Base-by-base conservation (phyloP, 2,888 invertebrate genomes). In the Netelia virgata region DNA sequence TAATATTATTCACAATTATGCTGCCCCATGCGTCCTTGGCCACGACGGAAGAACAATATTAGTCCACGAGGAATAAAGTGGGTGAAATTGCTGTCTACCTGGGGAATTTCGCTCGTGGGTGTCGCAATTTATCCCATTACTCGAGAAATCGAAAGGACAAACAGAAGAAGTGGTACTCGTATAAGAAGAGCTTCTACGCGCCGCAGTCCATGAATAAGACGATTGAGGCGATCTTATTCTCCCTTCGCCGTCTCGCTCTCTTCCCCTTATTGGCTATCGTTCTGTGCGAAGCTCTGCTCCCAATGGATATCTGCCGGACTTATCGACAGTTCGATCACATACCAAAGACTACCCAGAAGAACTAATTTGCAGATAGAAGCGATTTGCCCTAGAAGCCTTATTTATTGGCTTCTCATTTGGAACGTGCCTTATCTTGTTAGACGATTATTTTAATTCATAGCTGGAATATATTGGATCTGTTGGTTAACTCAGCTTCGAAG, bases 1-100 rank as follows among this genome's bases (percentile, higher is more conserved):
- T 28, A 69, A 63, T 47, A 50, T 70, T 82, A 77, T 77, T 36
- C 50, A 6, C 41, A 77, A 82, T 73, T 74, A 83, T 69, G 78
- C 47, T 23, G 20, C 57, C 16, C 57, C 20, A 43, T n/a, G 59
- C 43, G 41, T 64, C 53, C 64, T 3, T 16, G 63, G 18, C 9
- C 14, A 63, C 20, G 69, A 76, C 36, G 57, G 47, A 66, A 57
- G 36, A 66, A 66, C 9, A 82, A 68, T 59, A 73, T 73, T 77
- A 23, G 57, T 68, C 61, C 6, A 61, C 28, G 43, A 10, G 50
- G 66, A n/a, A 28, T 50, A 1, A 28, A 76, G 55, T 53, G 16
- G 66, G 55, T 76, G 6, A 57, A 66, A 82, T 59, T 72, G 53
- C 43, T 18, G 57, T 47, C 55, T 69, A 23, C 1, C 53, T 28